Evolutionary conservation across 2,797 vertebrate genomes (phyloP).

Genomic region (Crocodylus rhombifer): DNA sequence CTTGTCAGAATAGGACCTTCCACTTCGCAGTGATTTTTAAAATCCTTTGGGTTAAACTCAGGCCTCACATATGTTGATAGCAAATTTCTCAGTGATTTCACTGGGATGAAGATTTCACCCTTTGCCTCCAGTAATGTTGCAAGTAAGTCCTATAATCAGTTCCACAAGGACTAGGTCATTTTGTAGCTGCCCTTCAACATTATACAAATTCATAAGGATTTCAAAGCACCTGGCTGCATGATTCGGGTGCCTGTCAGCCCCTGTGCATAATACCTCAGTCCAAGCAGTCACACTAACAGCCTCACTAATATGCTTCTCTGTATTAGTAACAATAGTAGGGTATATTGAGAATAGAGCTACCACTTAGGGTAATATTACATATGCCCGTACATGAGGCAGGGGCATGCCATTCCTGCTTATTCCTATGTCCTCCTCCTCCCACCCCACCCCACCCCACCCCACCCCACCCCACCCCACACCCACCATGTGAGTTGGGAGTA

Average conservation of each 20-base stretch:
- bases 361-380: not conserved
- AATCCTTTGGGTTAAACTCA: not conserved
- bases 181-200: conserved; percentile 39
- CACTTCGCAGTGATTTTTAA: conserved; percentile 45
- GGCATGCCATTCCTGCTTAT: not conserved
- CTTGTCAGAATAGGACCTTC: conserved; percentile 52
- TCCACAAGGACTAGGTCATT: conserved; percentile 41
- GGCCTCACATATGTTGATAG: not conserved
- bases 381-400: not conserved
- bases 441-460: not conserved
- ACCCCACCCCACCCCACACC: not conserved
- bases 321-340: not conserved
- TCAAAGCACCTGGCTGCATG: not conserved
- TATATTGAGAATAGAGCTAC: not conserved
- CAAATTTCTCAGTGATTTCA: not conserved
- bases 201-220: conserved; percentile 35
- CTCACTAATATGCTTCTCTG: not conserved
- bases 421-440: not conserved
- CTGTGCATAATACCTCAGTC: not conserved
- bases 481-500: rapidly evolving
- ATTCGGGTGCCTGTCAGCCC: not conserved
- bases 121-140: conserved; percentile 48
- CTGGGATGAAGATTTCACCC: conserved; percentile 44
- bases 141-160: conserved; percentile 50
- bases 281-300: not conserved